A percentile compares a stretch with the other conserved stretches of the same genome.
These are phyloP conservation scores for Eunapius fragilis DNA, from an alignment of 37 sponge, comb jelly and placozoan genomes.

Conservation along the genomic window DNA sequence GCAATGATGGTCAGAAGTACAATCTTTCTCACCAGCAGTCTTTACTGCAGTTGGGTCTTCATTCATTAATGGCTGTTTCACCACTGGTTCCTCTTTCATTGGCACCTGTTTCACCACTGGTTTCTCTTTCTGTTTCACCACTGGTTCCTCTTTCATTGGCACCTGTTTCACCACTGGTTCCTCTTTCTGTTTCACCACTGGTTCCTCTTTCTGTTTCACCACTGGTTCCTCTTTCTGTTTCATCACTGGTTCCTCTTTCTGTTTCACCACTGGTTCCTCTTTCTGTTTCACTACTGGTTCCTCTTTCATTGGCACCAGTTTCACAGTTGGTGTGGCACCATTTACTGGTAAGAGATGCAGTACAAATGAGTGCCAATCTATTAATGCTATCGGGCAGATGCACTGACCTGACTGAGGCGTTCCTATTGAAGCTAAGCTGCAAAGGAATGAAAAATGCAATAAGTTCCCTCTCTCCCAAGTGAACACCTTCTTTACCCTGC, in stretches of 20 bases:
- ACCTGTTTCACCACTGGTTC: conserved; percentile 1
- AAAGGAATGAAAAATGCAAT: not conserved
- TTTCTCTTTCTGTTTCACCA: conserved; percentile 12
- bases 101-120: not conserved
- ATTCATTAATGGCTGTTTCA: not conserved
- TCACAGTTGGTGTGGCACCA: no score
- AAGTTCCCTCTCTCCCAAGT: no score
- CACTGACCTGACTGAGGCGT: no score
- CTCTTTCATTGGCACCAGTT: not conserved
- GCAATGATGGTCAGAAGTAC: no score
- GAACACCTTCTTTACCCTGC: no score
- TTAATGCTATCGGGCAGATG: no score
- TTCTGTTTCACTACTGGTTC: not conserved
- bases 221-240: not conserved
- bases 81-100: not conserved
- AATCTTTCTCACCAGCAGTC: not conserved
- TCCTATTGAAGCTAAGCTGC: not conserved
- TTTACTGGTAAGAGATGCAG: no score
- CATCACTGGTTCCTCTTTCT: not conserved
- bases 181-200: not conserved
- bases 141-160: not conserved
- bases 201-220: not conserved
- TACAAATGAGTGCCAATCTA: no score
- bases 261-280: not conserved
- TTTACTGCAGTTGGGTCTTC: not conserved